Evolutionary conservation across 2,888 invertebrate species (phyloP), one percentile per base, ranked within the genome.

Genomic region (Bombylius major): DNA sequence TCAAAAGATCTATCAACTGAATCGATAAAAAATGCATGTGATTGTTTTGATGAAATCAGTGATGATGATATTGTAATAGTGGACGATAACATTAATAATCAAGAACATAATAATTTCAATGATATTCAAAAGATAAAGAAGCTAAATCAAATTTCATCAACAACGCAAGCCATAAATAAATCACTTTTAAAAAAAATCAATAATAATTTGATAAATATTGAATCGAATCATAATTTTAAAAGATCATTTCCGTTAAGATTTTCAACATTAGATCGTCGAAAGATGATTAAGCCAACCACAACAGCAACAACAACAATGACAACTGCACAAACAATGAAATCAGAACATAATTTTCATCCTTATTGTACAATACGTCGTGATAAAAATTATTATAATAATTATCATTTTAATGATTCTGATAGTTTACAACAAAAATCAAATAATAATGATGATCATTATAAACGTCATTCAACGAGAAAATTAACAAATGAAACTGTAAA

Each of bases 1-100:
- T 69, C 71, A 32, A 67, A 69, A 51, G 65, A 68, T 60, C 62
- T 69, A 5, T 71, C 71, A 51, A 70, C 68, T 34, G 71, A 71
- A 58, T 70, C 71, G 31, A 65, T 70, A 50, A 67, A 65, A 51
- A 65, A 68, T 39, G 67, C 68, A n/a, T 70, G 70, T 56, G 69
- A 66, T 56, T 68, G 61, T 58, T 66, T 61, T 55, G 68, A 68
- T 47, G 60, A 62, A 32, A 61, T 69, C 47, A 59, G 66, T n/a
- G 70, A 68, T 56, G 71, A 70, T 56, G 34, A 47, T 47, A 31
- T 34, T 39, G 47, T 50, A n/a, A 50, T 36, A 39, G 9, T 8
- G 7, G 42, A 9, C 36, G 23, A 50, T 34, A 14, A 49, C 36
- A n/a, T 34, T 36, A 4, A 36, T 36, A 4, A 36, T 50, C 36